Percentiles rank a stretch among this genome's conserved stretches.
Conservation (phyloP, 2,888 invertebrate species). For the Eustalomyia histrio region DNA sequence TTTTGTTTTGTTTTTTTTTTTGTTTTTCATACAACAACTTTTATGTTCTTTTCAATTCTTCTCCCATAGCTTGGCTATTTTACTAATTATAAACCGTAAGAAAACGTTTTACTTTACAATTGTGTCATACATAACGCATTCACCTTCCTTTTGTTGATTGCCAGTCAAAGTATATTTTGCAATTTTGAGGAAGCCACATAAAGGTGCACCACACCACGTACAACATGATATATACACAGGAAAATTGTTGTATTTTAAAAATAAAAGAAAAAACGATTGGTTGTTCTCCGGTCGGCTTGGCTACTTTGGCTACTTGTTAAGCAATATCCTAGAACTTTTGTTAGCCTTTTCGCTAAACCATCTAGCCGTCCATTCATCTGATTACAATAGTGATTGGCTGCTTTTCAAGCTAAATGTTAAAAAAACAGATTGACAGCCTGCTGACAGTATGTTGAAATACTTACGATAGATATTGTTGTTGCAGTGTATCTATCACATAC, state of each 20-base stretch:
- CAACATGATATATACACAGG: slow-evolving; percentile 22
- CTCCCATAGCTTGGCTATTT: slow-evolving; percentile 36
- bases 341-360: slow-evolving; percentile 8
- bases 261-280: not conserved
- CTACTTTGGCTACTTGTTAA: slow-evolving; percentile 58
- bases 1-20: slow-evolving; percentile 1
- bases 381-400: slow-evolving; percentile 60
- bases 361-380: slow-evolving; percentile 50
- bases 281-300: slow-evolving; percentile 31
- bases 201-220: slow-evolving; percentile 59
- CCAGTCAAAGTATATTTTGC: slow-evolving; percentile 20
- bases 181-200: slow-evolving; percentile 45
- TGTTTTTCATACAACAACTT: too few relatives aligned
- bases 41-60: slow-evolving; percentile 33
- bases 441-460: slow-evolving; percentile 55
- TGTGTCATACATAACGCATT: slow-evolving; percentile 60
- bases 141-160: slow-evolving; percentile 42
- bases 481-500: slow-evolving; percentile 34
- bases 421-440: slow-evolving; percentile 55
- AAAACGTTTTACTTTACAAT: slow-evolving; percentile 61
- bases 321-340: slow-evolving; percentile 33
- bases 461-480: slow-evolving; percentile 41
- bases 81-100: slow-evolving; percentile 62
- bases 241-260: slow-evolving; percentile 29
- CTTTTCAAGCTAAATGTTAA: slow-evolving; percentile 44